A percentile compares a stretch with the other conserved stretches of the same genome.
phyloP scores from a whole-genome alignment of 2,113 vertebrate genomes.

The Cyanoliseus patagonus region DNA sequence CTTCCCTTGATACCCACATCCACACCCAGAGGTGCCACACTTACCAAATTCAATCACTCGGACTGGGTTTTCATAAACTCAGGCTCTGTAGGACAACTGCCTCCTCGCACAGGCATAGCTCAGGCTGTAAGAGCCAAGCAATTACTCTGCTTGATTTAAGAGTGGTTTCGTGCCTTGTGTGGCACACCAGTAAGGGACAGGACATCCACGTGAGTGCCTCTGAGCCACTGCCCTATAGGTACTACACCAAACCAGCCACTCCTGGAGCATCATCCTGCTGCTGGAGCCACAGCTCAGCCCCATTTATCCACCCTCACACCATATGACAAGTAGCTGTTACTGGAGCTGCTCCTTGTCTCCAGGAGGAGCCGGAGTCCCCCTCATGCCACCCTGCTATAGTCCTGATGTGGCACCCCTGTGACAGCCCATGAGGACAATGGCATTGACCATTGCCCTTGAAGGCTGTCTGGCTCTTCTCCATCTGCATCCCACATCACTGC shows the following conservation, averaged over 20 bases:
- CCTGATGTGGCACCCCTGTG: background rate
- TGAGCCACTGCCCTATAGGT: background rate
- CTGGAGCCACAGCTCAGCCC: background rate
- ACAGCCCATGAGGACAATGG: background rate
- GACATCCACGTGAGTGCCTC: background rate
- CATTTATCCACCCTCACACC: accelerated
- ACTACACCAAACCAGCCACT: accelerated
- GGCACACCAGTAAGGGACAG: background rate
- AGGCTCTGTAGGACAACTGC: background rate
- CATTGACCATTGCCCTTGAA: background rate
- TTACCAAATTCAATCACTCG: background rate
- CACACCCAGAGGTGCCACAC: background rate
- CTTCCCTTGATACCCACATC: background rate
- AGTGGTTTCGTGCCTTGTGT: background rate
- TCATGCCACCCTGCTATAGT: accelerated
- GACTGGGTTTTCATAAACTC: background rate
- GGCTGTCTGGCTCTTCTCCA: background rate
- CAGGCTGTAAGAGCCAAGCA: accelerated
- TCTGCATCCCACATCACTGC: background rate
- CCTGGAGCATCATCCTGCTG: background rate
- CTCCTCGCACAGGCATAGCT: background rate
- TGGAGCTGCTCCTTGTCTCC: background rate
- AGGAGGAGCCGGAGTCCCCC: background rate
- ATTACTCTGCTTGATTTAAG: background rate
- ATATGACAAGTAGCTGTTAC: background rate